Evolutionary conservation across 2,888 invertebrate species (phyloP), one percentile per base, ranked within the genome.

Genomic region (Drosophila limbata): DNA sequence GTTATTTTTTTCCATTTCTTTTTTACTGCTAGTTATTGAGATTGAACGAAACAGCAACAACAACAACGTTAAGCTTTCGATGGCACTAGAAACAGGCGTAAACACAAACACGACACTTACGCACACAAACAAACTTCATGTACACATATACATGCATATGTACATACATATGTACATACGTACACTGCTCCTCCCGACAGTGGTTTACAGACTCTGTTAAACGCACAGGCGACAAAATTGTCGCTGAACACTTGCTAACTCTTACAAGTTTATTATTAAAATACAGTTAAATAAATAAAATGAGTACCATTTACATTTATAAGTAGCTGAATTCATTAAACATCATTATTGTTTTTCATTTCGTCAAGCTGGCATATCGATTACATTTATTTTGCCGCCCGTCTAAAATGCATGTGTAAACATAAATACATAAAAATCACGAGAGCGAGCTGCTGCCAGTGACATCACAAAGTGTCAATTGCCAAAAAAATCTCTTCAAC

Each of bases 81-180:
- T 79, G 70, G 65, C 70, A 74, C 87, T 81, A 67, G 60, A 75
- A 61, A 39, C 57, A 69, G 72, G 64, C 65, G 81, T 71, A 69
- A 79, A 76, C 57, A 72, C 65, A 68, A 71, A 62, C 72, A 61
- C 60, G 60, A 64, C 73, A 74, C 73, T 74, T 73, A 51, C 57
- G 40, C 39, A 72, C 37, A 45, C 62, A 72, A 35, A 56, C 56
- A 68, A 33, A 51, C 42, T 5, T 4, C 55, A 50, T 19, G 5
- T 45, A 59, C 37, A 51, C 40, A 55, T 31, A 33, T 31, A 53
- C 56, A 56, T 44, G 44, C 33, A 55, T 21, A 57, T 25, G 5
- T 25, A 6, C 5, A 25, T 25, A 21, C 21, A 21, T 21, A n/a
- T n/a, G n/a, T n/a, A 21, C 21, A 21, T 21, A 21, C 4, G 21